Conservation (phyloP, 2,113 vertebrate species). For the Smithornis capensis region DNA sequence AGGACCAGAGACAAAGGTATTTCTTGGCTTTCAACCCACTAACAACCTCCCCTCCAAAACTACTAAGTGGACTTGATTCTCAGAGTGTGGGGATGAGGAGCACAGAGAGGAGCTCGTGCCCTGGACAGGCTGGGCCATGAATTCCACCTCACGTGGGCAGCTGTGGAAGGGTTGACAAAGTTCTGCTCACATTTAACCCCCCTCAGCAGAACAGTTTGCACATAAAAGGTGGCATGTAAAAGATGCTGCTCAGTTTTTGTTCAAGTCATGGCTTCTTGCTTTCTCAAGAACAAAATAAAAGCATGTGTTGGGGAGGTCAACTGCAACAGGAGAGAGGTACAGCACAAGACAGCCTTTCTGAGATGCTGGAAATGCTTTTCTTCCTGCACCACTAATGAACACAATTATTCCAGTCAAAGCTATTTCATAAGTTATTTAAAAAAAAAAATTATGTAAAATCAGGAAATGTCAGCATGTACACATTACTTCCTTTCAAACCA, state of each 20-base stretch:
- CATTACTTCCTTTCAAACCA: background rate
- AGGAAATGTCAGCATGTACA: conserved; percentile 25
- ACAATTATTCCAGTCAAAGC: background rate
- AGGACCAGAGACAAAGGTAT: background rate
- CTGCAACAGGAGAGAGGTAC: background rate
- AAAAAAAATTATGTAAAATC: background rate
- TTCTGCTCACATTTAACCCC: fast-evolving
- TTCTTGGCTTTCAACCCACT: background rate
- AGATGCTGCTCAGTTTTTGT: background rate
- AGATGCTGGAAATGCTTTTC: background rate
- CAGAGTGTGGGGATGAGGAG: background rate
- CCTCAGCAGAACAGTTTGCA: background rate
- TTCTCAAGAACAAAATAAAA: background rate
- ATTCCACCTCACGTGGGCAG: background rate
- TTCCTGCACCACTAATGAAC: background rate
- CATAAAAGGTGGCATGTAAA: fast-evolving
- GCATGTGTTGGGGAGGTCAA: background rate
- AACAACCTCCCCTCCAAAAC: background rate
- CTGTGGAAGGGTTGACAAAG: background rate
- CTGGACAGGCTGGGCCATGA: background rate
- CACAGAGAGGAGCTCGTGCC: background rate
- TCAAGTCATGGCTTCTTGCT: background rate
- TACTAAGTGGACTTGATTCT: background rate
- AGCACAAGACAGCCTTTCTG: background rate
- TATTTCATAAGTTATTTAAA: background rate